Evolutionary conservation across 1,140 invertebrate species (phyloP).

Genomic region (Acyrthosiphon pisum): DNA sequence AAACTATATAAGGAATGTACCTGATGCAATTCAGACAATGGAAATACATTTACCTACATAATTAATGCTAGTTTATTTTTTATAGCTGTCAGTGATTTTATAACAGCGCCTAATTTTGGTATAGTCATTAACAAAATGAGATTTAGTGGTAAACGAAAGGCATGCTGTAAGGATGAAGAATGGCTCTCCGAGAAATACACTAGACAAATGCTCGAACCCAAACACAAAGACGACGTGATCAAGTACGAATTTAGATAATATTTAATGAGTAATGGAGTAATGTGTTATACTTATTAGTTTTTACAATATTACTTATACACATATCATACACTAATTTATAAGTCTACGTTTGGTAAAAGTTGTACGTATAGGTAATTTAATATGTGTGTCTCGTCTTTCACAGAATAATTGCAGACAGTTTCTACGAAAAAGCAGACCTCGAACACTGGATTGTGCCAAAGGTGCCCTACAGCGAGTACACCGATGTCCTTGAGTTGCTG

Average conservation of each 20-base stretch:
- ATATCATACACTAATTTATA: not conserved
- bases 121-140: conserved; percentile 67
- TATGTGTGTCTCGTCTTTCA: conserved; percentile 57
- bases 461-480: conserved; percentile 72
- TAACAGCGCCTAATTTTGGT: conserved; percentile 73
- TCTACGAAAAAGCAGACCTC: conserved; percentile 83
- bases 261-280: not conserved
- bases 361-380: not conserved
- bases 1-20: not conserved
- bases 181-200: conserved; percentile 61
- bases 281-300: not conserved
- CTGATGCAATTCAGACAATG: not conserved
- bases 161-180: conserved; percentile 58
- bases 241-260: not conserved
- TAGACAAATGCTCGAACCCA: conserved; percentile 68
- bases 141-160: conserved; percentile 48
- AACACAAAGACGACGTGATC: conserved; percentile 70
- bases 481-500: conserved; percentile 70
- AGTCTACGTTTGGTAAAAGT: not conserved
- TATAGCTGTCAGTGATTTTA: conserved; percentile 78
- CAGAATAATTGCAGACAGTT: conserved; percentile 83
- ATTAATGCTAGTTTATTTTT: conserved; percentile 43
- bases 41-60: not conserved
- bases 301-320: not conserved
- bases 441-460: conserved; percentile 76